Percentiles rank a stretch among this genome's conserved stretches.
phyloP scores from a whole-genome alignment of 2,888 invertebrate species.

The Hedya salicella region DNA sequence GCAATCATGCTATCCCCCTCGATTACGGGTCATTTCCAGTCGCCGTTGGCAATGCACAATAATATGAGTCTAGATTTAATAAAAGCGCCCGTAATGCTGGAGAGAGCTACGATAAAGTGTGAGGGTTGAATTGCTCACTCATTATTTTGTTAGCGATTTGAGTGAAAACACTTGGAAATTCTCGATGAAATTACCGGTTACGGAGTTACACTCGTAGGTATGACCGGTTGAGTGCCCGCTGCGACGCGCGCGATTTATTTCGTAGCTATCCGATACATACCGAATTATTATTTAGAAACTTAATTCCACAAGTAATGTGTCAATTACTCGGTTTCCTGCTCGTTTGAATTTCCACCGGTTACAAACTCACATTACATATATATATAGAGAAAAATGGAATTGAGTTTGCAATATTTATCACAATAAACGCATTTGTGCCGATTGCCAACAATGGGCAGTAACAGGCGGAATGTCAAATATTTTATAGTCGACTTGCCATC shows the following conservation, averaged over 20 bases:
- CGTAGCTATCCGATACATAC: constrained; percentile 27
- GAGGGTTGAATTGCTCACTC: constrained; percentile 65
- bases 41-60: constrained; percentile 68
- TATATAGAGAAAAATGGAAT: constrained; percentile 18
- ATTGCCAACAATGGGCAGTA: constrained; percentile 38
- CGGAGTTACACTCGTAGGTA: constrained; percentile 59
- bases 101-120: constrained; percentile 76
- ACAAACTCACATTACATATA: constrained; percentile 5
- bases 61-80: constrained; percentile 74
- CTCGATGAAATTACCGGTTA: constrained; percentile 70
- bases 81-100: constrained; percentile 61
- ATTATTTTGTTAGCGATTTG: constrained; percentile 76
- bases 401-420: constrained; percentile 35
- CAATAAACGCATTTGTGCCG: constrained; percentile 20
- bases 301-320: constrained; percentile 3
- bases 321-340: constrained; percentile 21
- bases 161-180: constrained; percentile 77
- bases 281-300: constrained; percentile 30
- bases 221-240: constrained; percentile 40
- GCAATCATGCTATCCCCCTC: constrained; percentile 58
- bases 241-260: constrained; percentile 30
- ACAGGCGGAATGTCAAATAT: constrained; percentile 36
- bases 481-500: constrained; percentile 41
- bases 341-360: constrained; percentile 13
- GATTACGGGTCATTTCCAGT: constrained; percentile 64